A percentile compares a stretch with the other conserved stretches of the same genome.
These are phyloP conservation scores for Scolopax mira DNA, from an alignment of 2,113 vertebrate species.

Conservation along the genomic window DNA sequence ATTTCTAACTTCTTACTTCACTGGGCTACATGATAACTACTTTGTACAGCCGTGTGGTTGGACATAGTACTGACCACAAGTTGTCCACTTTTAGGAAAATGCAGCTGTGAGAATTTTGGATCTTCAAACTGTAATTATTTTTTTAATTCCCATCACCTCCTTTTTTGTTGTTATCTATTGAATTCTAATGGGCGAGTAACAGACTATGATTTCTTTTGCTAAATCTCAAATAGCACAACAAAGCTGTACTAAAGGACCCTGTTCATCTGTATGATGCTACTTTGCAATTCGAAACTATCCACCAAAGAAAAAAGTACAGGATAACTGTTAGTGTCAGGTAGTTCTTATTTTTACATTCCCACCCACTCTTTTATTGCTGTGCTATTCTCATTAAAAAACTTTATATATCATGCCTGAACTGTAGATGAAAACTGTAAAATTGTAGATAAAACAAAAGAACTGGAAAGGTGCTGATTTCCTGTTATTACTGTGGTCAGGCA, in stretches of 20 bases:
- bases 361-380: not conserved
- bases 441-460: not conserved
- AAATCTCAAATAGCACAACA: not conserved
- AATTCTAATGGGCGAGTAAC: not conserved
- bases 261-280: not conserved
- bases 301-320: not conserved
- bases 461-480: not conserved
- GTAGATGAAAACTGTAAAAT: not conserved
- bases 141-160: not conserved
- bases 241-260: not conserved
- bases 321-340: not conserved
- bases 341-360: not conserved
- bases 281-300: not conserved
- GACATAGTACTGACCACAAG: accelerated
- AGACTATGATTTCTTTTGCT: not conserved
- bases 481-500: not conserved
- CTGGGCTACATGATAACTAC: not conserved
- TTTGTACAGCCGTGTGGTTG: not conserved
- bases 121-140: not conserved
- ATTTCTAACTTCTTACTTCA: not conserved
- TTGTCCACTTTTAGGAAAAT: not conserved
- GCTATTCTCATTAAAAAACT: not conserved
- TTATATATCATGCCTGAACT: not conserved
- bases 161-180: not conserved
- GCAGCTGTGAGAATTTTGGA: not conserved